Evolutionary conservation across 1,140 invertebrate species (phyloP), one percentile per base, ranked within the genome.

Genomic region (Helicoverpa armigera): DNA sequence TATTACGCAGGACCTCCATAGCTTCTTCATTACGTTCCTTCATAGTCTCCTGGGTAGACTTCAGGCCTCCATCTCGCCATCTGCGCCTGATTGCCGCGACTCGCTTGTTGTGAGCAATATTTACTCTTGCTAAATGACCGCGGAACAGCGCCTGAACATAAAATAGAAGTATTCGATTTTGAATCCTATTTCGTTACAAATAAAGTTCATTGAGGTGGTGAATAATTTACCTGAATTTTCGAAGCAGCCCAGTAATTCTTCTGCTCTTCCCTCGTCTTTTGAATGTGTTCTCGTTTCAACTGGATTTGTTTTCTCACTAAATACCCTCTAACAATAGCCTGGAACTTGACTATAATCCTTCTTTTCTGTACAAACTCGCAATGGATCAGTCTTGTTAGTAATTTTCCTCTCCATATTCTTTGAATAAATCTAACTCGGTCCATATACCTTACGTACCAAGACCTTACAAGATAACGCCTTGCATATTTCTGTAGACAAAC

Each of bases 401-500:
- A 63, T 80, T 89, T 94, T 10, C 88, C 88, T 85, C 93, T 91
- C 89, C 95, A 96, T 83, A 92, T 88, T 81, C 87, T 95, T 84
- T 96, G 96, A 80, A 96, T 82, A 50, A 90, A 90, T 18, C 95
- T 86, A 0, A 94, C 85, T 3, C 85, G 81, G 13, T 85, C 48
- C 13, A 29, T 76, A 23, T 93, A 89, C 12, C 86, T 76, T 2
- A 85, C 54, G 82, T 94, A 96, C 61, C 88, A 79, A 0, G 86
- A 85, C 35, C 92, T 91, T 16, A 75, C 79, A 5, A 88, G 87
- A 83, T 96, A 96, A 11, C 96, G 95, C 84, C 96, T 95, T 95
- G 96, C 96, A 81, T 95, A 84, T 51, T 96, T 95, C 83, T 97
- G 97, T 77, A 97, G 96, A 77, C 95, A 95, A 5, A 92, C 92